Conservation (phyloP, 2,888 invertebrate genomes). For the Ochropleura plecta region DNA sequence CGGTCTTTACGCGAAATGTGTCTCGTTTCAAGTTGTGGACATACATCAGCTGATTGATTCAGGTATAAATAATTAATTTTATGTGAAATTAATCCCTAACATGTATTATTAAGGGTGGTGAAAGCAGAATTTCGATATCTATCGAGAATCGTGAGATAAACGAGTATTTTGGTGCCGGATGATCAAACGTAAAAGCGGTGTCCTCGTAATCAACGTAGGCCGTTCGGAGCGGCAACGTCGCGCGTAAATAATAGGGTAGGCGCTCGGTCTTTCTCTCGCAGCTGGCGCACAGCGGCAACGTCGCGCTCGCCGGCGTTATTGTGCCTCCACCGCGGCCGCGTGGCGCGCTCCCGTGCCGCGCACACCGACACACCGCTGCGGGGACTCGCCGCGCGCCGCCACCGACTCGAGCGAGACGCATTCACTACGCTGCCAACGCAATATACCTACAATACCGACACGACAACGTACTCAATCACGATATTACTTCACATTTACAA, state of each 20-base stretch:
- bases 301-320: slow-evolving; percentile 78
- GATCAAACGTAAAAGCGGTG: slow-evolving; percentile 90
- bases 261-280: slow-evolving; percentile 90
- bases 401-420: slow-evolving; percentile 81
- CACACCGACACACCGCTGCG: slow-evolving; percentile 72
- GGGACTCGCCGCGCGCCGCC: slow-evolving; percentile 73
- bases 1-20: slow-evolving; percentile 56
- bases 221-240: slow-evolving; percentile 88
- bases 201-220: slow-evolving; percentile 91
- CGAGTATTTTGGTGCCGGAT: slow-evolving; percentile 82
- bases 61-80: slow-evolving; percentile 73
- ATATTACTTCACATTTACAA: slow-evolving; percentile 73
- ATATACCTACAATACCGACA: slow-evolving; percentile 85
- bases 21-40: slow-evolving; percentile 47
- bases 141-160: slow-evolving; percentile 72
- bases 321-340: slow-evolving; percentile 77
- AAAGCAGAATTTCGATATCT: slow-evolving; percentile 62
- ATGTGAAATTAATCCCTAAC: slow-evolving; percentile 39
- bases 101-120: slow-evolving; percentile 56
- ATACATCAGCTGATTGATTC: slow-evolving; percentile 64
- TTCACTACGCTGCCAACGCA: slow-evolving; percentile 79
- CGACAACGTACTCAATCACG: slow-evolving; percentile 78
- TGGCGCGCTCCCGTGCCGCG: slow-evolving; percentile 71
- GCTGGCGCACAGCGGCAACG: slow-evolving; percentile 89
- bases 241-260: slow-evolving; percentile 91